Percentiles rank a stretch among this genome's conserved stretches.
Evolutionary conservation across 2,797 vertebrate genomes (phyloP).

Genomic region (Aselliscus stoliczkanus): DNA sequence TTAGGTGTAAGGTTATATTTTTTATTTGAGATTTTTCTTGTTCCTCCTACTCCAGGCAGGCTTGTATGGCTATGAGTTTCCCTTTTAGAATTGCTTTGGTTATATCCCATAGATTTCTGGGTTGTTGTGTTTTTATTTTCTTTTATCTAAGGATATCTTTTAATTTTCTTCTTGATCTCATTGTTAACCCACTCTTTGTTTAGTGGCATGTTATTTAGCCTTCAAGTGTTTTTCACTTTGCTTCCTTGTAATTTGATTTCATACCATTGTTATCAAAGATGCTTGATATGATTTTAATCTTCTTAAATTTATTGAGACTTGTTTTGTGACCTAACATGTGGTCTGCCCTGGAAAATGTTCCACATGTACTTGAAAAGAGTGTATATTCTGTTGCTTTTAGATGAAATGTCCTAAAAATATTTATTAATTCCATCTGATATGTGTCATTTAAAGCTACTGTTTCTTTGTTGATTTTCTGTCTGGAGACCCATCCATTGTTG

Average conservation of each 20-base stretch:
- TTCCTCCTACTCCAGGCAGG: neutral
- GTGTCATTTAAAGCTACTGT: no score
- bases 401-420: no score
- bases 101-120: neutral
- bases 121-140: neutral
- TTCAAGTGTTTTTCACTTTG: neutral
- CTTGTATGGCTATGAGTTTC: neutral
- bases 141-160: neutral
- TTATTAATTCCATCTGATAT: no score
- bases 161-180: no score
- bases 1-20: no score
- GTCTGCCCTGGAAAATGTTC: no score
- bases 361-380: no score
- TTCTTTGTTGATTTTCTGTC: no score
- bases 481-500: no score
- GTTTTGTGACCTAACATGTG: neutral
- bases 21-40: neutral
- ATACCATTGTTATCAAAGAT: neutral
- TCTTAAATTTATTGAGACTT: neutral
- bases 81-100: neutral
- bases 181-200: no score
- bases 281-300: neutral
- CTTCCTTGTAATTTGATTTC: neutral
- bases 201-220: no score
- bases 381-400: no score